These are phyloP conservation scores for Varecia variegata DNA, from an alignment of 2,797 vertebrate genomes.

Conservation along the genomic window DNA sequence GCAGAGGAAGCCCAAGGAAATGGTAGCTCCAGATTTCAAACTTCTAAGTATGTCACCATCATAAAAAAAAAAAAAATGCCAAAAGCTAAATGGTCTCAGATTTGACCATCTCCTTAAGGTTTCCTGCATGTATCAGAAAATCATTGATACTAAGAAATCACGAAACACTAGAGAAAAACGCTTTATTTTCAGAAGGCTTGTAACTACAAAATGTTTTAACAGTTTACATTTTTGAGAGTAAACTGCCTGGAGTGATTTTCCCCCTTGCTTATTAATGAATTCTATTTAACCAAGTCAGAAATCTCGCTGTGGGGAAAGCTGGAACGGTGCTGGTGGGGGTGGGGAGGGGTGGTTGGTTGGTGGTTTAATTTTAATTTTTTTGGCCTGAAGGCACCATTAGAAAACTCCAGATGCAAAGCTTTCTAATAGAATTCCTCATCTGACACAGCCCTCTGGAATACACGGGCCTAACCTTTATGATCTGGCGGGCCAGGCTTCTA, in stretches of 20 bases:
- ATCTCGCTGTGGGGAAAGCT: slow-evolving; percentile 67
- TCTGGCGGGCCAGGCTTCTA: slow-evolving; percentile 54
- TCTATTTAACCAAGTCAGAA: slow-evolving; percentile 72
- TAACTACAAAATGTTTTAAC: slow-evolving; percentile 72
- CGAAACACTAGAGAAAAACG: slow-evolving; percentile 38
- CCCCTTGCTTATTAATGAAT: slow-evolving; percentile 77
- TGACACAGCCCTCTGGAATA: slow-evolving; percentile 60
- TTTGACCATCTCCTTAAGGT: background rate
- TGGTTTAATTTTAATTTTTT: slow-evolving; percentile 76
- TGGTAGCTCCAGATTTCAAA: background rate
- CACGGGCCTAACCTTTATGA: slow-evolving; percentile 60
- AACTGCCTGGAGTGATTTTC: slow-evolving; percentile 69
- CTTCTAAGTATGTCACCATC: background rate
- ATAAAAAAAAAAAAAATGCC: background rate
- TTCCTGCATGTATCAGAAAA: background rate
- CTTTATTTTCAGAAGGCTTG: slow-evolving; percentile 59
- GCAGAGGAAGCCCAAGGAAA: background rate
- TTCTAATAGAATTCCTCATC: slow-evolving; percentile 74
- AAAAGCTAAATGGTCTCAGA: background rate
- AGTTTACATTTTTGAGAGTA: slow-evolving; percentile 73
- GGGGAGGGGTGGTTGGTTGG: slow-evolving; percentile 37
- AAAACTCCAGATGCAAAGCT: slow-evolving; percentile 78
- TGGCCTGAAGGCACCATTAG: slow-evolving; percentile 78
- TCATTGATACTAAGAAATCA: slow-evolving; percentile 18
- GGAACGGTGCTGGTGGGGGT: background rate